Base-by-base conservation (phyloP, 2,888 invertebrate species). In the Gandaritis pyraliata region DNA sequence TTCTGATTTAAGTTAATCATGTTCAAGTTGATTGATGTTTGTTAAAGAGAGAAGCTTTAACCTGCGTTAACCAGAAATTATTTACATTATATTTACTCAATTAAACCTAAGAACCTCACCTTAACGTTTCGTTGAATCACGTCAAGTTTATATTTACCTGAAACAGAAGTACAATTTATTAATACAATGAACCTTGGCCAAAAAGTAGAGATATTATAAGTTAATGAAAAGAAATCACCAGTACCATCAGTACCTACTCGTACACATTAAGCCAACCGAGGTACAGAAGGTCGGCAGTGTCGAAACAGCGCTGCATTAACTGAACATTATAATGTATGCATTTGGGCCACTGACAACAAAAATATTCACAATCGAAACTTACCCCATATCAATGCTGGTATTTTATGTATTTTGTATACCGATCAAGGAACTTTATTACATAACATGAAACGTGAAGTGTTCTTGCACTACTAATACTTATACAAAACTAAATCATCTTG, bases 261-360 rank as follows among this genome's bases (percentile, higher is more conserved):
- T 72, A 75, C 76, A 76, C 71, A 77, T 73, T 71, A 77, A 78
- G 68, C 76, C 67, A 72, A 75, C 69, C 75, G 71, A 73, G 73
- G 79, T 77, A 79, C 72, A 80, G 85, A 88, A 89, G 88, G 89
- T 82, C 82, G 75, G 65, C 70, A 68, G 76, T 89, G 85, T 86
- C 85, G 85, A 87, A 87, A 88, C 76, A 72, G 69, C 73, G 76
- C 73, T 79, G 78, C 78, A 83, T 83, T 80, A 82, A 80, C 74
- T 70, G 73, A 79, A 78, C 75, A 81, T 80, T 78, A 78, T 85
- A 84, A 87, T 83, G 74, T 82, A 88, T 83, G 85, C 81, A 85
- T 85, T 81, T 85, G 81, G 88, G 87, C 76, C 85, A 84, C 82
- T 73, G 80, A 77, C 76, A 80, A 85, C 83, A 82, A 78, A 71